Evolutionary conservation across 2,888 invertebrate genomes (phyloP).

Genomic region (Balanococcus diminutus): DNA sequence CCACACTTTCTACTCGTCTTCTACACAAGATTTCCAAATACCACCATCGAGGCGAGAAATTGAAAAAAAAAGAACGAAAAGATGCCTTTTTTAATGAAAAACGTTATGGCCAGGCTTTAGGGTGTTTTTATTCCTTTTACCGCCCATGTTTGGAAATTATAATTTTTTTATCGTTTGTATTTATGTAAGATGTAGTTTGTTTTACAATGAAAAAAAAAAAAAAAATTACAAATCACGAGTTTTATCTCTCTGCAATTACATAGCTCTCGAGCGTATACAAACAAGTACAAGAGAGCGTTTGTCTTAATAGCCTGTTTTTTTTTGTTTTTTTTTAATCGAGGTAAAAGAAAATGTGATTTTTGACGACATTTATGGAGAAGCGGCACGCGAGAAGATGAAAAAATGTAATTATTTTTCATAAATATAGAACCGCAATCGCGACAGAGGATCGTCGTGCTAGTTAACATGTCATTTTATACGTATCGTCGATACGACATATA

Average conservation of each 20-base stretch:
- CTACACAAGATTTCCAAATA: constrained; percentile 1
- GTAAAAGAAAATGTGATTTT: not conserved
- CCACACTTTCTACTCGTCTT: not conserved
- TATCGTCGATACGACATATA: constrained; percentile 22
- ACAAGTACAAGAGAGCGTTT: too few species aligned
- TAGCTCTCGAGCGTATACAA: too few species aligned
- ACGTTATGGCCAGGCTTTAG: not conserved
- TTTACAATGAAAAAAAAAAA: not conserved
- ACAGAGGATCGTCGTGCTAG: not conserved
- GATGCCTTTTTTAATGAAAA: not conserved
- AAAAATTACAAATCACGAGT: not conserved
- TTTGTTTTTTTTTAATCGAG: not conserved
- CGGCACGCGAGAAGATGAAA: not conserved
- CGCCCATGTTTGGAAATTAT: not conserved
- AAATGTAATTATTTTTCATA: not conserved
- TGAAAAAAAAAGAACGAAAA: constrained; percentile 28
- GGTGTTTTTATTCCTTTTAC: not conserved
- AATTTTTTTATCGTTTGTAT: not conserved
- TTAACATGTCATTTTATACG: constrained; percentile 38
- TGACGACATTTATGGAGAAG: not conserved
- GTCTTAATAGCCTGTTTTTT: not conserved
- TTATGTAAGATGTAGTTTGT: not conserved
- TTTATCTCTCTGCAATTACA: not conserved
- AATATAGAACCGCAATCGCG: too few species aligned
- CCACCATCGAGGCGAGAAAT: constrained; percentile 6